These are phyloP conservation scores for Lates japonicus DNA, from an alignment of 2,797 vertebrate genomes.

Conservation along the genomic window DNA sequence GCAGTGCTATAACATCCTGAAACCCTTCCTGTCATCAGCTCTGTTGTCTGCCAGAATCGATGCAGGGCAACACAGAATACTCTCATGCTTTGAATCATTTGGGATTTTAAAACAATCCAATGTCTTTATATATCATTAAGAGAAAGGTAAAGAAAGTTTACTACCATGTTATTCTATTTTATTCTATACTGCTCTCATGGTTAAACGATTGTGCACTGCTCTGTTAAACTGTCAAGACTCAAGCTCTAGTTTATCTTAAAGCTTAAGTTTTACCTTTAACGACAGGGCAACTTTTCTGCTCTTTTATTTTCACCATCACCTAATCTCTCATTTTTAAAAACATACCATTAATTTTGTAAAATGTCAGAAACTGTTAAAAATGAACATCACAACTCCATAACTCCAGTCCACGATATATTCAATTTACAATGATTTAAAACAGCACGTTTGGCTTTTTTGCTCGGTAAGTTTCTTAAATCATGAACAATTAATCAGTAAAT, in stretches of 20 bases:
- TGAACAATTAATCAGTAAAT: neutral
- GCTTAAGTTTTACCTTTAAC: neutral
- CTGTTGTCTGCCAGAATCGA: conserved; percentile 2
- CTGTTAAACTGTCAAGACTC: neutral
- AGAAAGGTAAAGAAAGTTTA: neutral
- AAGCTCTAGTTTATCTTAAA: neutral
- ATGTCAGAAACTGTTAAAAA: neutral
- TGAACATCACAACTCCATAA: neutral
- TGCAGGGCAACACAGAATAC: neutral
- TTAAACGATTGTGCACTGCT: neutral
- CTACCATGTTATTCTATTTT: neutral
- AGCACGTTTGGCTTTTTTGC: neutral
- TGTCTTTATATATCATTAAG: neutral
- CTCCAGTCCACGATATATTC: neutral
- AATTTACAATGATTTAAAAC: neutral
- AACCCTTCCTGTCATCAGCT: conserved; percentile 39
- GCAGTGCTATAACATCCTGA: conserved; percentile 73
- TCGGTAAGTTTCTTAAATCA: neutral
- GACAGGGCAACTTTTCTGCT: neutral
- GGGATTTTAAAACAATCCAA: neutral
- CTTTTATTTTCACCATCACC: neutral
- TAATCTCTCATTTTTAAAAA: neutral
- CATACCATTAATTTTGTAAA: neutral
- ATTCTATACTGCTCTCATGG: neutral
- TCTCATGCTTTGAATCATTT: neutral